These are phyloP conservation scores for Pterois miles DNA, from an alignment of 2,797 vertebrate species.

Conservation along the genomic window DNA sequence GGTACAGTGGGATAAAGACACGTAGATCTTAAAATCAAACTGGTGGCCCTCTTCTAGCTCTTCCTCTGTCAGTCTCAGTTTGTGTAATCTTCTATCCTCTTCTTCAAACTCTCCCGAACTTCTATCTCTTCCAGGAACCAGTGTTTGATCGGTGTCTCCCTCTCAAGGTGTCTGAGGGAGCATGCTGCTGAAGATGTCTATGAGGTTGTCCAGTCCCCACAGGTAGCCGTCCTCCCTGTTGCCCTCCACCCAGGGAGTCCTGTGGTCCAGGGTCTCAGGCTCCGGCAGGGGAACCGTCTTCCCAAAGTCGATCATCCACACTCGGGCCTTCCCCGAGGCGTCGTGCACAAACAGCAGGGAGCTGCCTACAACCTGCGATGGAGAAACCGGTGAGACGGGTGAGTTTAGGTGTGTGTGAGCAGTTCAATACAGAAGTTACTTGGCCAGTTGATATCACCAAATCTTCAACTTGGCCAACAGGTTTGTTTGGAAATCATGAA, in stretches of 20 bases:
- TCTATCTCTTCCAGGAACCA: slow-evolving; percentile 1
- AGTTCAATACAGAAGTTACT: slow-evolving; percentile 1
- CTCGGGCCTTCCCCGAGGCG: slow-evolving; percentile 83
- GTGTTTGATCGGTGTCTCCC: neutral
- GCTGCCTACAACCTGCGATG: slow-evolving; percentile 89
- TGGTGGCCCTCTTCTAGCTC: neutral
- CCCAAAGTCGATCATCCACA: slow-evolving; percentile 97
- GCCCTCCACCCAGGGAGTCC: slow-evolving; percentile 89
- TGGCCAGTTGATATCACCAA: neutral
- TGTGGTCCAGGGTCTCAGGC: slow-evolving; percentile 84
- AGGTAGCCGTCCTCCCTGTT: slow-evolving; percentile 93
- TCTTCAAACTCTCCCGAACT: neutral
- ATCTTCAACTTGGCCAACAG: neutral
- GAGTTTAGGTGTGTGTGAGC: neutral
- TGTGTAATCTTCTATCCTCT: slow-evolving; percentile 1
- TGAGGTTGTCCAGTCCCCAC: slow-evolving; percentile 91
- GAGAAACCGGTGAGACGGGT: slow-evolving; percentile 20
- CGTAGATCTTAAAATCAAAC: slow-evolving; percentile 13
- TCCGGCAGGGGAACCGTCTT: slow-evolving; percentile 87
- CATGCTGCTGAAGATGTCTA: slow-evolving; percentile 81
- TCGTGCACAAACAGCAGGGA: slow-evolving; percentile 94
- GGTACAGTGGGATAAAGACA: slow-evolving; percentile 33
- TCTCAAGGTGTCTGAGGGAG: slow-evolving; percentile 61
- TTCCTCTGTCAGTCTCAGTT: slow-evolving; percentile 12
- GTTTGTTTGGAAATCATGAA: slow-evolving; percentile 20